Evolutionary conservation across 2,113 vertebrate genomes (phyloP).

Genomic region (Prinia subflava): DNA sequence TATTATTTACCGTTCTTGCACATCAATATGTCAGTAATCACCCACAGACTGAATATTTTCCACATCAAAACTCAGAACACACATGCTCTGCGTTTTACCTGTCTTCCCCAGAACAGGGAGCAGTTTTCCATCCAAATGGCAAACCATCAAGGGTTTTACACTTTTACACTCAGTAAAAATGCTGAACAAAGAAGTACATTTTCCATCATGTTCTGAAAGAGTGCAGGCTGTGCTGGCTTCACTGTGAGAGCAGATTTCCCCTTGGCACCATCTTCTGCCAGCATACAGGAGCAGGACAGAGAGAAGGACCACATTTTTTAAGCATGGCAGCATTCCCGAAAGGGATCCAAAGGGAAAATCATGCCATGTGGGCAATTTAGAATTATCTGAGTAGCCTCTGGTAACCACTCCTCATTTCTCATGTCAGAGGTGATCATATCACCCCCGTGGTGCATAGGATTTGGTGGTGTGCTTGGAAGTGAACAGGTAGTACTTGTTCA

Average conservation of each 20-base stretch:
- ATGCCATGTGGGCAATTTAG: neutral
- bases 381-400: neutral
- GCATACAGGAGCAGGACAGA: neutral
- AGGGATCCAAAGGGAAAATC: neutral
- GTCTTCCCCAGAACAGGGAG: neutral
- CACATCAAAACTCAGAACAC: neutral
- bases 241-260: neutral
- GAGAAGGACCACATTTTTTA: neutral
- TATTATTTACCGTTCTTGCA: neutral
- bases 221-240: constrained; percentile 12
- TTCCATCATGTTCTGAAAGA: constrained; percentile 45
- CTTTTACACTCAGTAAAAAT: constrained; percentile 49
- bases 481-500: neutral
- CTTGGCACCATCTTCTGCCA: neutral
- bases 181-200: constrained; percentile 49
- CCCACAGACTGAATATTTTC: neutral
- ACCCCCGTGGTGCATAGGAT: fast-evolving
- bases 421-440: neutral
- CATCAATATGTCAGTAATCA: neutral
- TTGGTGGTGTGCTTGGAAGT: neutral
- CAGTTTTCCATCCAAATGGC: constrained; percentile 49
- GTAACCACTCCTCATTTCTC: neutral
- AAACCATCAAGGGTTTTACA: constrained; percentile 53
- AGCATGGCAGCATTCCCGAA: fast-evolving
- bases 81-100: neutral